Conservation (phyloP, 2,113 vertebrate species). For the Spermophilus dauricus region DNA sequence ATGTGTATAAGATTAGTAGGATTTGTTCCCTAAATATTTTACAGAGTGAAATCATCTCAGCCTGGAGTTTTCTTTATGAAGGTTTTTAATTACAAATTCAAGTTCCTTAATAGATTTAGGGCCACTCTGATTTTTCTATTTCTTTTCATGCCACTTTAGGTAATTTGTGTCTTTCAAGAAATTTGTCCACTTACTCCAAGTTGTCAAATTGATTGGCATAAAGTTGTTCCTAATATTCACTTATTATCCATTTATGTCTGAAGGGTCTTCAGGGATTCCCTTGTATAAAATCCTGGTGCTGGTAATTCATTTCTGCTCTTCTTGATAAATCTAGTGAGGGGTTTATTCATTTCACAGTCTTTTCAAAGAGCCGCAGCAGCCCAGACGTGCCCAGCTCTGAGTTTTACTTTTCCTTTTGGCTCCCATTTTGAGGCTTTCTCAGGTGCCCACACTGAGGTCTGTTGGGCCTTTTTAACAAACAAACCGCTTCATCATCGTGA, state of each 20-base stretch:
- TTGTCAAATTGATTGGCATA: slow-evolving; percentile 47
- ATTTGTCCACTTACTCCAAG: slow-evolving; percentile 34
- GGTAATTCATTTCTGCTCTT: background rate
- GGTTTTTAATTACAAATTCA: slow-evolving; percentile 57
- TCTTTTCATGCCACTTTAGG: slow-evolving; percentile 30
- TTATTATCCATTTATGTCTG: slow-evolving; percentile 26
- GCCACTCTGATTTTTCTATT: slow-evolving; percentile 35
- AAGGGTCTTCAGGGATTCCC: slow-evolving; percentile 10
- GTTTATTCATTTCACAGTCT: background rate
- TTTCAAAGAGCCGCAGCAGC: background rate
- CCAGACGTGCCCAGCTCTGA: background rate
- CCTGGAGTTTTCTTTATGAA: background rate
- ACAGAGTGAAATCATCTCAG: slow-evolving; percentile 16
- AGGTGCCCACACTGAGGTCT: background rate
- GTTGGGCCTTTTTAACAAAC: no score
- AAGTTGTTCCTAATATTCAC: slow-evolving; percentile 3
- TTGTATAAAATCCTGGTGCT: background rate
- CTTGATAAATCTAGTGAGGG: background rate
- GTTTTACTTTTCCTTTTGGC: background rate
- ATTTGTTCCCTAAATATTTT: slow-evolving; percentile 61
- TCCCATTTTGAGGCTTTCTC: background rate
- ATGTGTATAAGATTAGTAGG: background rate
- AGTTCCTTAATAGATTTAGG: background rate
- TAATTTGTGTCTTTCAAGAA: slow-evolving; percentile 58
- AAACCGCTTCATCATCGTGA: background rate